Percentiles rank a stretch among this genome's conserved stretches.
Evolutionary conservation across 1,140 invertebrate genomes (phyloP).

Genomic region (Latrodectus geometricus): DNA sequence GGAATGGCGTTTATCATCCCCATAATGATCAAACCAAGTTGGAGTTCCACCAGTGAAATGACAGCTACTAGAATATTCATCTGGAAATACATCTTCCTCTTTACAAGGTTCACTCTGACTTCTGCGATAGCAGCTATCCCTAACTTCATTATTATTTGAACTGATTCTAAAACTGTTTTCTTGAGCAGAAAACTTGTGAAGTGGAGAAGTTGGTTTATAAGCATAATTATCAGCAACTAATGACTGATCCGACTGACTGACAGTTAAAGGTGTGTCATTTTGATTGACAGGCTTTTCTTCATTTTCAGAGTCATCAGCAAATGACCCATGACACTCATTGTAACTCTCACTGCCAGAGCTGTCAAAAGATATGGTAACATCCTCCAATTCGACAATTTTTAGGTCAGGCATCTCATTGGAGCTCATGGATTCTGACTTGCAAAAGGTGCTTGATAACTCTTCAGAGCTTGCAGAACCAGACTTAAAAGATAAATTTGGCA

Average conservation of each 20-base stretch:
- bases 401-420: background rate
- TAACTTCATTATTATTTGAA: too few species aligned
- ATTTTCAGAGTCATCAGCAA: slow-evolving; percentile 37
- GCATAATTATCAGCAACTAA: background rate
- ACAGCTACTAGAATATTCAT: background rate
- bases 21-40: slow-evolving; percentile 59
- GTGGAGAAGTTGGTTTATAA: background rate
- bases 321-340: slow-evolving; percentile 44
- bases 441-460: background rate
- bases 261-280: background rate
- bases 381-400: slow-evolving; percentile 9
- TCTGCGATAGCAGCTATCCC: background rate
- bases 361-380: slow-evolving; percentile 41
- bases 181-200: background rate
- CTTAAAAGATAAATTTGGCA: background rate
- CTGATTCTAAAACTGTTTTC: background rate
- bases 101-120: background rate
- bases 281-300: background rate
- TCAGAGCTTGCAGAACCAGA: background rate
- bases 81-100: background rate
- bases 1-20: slow-evolving; percentile 35
- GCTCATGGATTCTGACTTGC: slow-evolving; percentile 14
- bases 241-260: background rate
- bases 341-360: slow-evolving; percentile 42
- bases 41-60: slow-evolving; percentile 44